These are phyloP conservation scores for Ormyrus pomaceus DNA, from an alignment of 2,888 invertebrate genomes.

Conservation along the genomic window DNA sequence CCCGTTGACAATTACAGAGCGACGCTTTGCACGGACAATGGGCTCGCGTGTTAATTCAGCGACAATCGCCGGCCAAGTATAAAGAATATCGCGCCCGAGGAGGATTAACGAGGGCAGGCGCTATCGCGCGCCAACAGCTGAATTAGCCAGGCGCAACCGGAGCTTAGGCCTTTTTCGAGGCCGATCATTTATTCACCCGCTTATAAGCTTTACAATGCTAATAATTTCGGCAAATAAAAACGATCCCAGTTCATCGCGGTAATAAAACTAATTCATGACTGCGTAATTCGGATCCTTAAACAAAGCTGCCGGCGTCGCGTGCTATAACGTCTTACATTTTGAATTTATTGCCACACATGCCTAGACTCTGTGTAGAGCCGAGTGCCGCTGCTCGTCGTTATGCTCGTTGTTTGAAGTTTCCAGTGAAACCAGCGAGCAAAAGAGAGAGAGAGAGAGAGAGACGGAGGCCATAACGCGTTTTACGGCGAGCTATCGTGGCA, in stretches of 20 bases:
- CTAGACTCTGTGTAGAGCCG: background rate
- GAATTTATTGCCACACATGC: conserved; percentile 30
- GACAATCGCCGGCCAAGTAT: too few relatives aligned
- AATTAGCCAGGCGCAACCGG: too few relatives aligned
- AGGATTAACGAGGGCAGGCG: too few relatives aligned
- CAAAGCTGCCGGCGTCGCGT: conserved; percentile 3
- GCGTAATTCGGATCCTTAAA: conserved; percentile 32
- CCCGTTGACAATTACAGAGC: conserved; percentile 21
- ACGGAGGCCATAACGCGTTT: conserved; percentile 42
- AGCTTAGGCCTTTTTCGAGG: background rate
- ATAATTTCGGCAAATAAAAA: background rate
- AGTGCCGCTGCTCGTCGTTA: background rate
- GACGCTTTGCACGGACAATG: background rate
- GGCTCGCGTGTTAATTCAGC: too few relatives aligned
- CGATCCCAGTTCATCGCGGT: background rate
- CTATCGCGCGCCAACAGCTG: too few relatives aligned
- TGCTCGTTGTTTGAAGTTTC: conserved; percentile 36
- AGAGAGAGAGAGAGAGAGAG: too few relatives aligned
- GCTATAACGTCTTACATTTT: conserved; percentile 42
- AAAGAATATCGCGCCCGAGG: too few relatives aligned
- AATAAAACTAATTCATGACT: conserved; percentile 32
- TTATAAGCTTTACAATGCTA: too few relatives aligned
- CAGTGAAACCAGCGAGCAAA: conserved; percentile 18
- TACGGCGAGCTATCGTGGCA: conserved; percentile 26
- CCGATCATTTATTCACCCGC: too few relatives aligned